Percentiles rank a stretch among this genome's conserved stretches.
phyloP scores from a whole-genome alignment of 2,113 vertebrate species.

The Orycteropus afer region DNA sequence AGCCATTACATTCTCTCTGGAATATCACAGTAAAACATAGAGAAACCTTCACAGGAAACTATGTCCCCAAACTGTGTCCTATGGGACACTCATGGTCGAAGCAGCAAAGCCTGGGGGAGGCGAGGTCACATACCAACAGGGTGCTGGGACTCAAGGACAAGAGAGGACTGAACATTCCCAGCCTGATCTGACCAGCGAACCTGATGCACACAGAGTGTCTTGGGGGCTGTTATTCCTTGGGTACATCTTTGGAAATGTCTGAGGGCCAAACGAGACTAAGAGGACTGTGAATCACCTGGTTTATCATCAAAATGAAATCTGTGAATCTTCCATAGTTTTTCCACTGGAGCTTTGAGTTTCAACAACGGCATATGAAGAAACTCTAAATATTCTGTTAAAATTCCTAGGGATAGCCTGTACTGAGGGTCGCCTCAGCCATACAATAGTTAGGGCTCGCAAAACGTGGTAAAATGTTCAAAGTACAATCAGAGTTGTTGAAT shows the following conservation, averaged over 20 bases:
- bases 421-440: not conserved
- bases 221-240: not conserved
- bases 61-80: not conserved
- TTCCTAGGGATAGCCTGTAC: not conserved
- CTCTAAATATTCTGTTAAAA: slow-evolving; percentile 6
- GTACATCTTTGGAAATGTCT: not conserved
- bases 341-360: not conserved
- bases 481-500: not conserved
- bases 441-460: slow-evolving; percentile 15
- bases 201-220: not conserved
- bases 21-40: not conserved
- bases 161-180: not conserved
- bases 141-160: not conserved
- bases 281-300: not conserved
- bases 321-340: slow-evolving; percentile 9
- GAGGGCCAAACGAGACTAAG: not conserved
- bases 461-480: not conserved
- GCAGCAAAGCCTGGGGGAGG: not conserved
- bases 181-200: not conserved
- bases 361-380: not conserved
- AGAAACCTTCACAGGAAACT: slow-evolving; percentile 2
- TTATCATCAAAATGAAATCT: slow-evolving; percentile 33
- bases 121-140: not conserved
- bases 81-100: not conserved
- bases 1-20: not conserved